A percentile compares a stretch with the other conserved stretches of the same genome.
phyloP scores from a whole-genome alignment of 1,140 invertebrate species.

The Drosophila pandora region DNA sequence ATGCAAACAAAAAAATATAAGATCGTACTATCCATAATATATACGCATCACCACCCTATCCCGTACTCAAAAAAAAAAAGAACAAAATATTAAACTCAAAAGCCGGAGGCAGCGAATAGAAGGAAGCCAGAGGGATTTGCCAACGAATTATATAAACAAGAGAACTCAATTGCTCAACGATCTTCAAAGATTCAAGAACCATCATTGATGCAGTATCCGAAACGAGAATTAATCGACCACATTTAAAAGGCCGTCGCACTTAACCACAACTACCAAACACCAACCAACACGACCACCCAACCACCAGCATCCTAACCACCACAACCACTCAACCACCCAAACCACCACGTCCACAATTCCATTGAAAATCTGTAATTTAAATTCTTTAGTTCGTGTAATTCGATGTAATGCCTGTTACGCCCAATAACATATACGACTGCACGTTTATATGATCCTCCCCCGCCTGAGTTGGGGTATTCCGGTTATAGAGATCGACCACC shows the following conservation, averaged over 20 bases:
- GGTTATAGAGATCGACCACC: background rate
- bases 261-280: slow-evolving; percentile 3
- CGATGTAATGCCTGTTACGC: slow-evolving; percentile 4
- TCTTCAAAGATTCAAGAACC: slow-evolving; percentile 2
- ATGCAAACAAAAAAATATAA: slow-evolving; percentile 21
- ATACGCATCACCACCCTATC: slow-evolving; percentile 38
- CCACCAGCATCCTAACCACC: background rate
- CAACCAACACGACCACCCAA: slow-evolving; percentile 3
- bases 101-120: background rate
- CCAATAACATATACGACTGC: background rate
- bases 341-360: slow-evolving; percentile 1
- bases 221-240: slow-evolving; percentile 44
- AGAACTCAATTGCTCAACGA: slow-evolving; percentile 34
- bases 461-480: background rate
- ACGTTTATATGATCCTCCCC: background rate
- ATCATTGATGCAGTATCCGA: slow-evolving; percentile 19
- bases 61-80: slow-evolving; percentile 1
- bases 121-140: slow-evolving; percentile 13
- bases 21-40: slow-evolving; percentile 39
- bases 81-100: background rate
- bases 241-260: slow-evolving; percentile 24
- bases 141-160: slow-evolving; percentile 27
- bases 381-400: slow-evolving; percentile 30
- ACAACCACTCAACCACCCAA: background rate
- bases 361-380: slow-evolving; percentile 30